Percentiles rank a stretch among this genome's conserved stretches.
Conservation (phyloP, 2,888 invertebrate genomes). For the Acronicta alni region DNA sequence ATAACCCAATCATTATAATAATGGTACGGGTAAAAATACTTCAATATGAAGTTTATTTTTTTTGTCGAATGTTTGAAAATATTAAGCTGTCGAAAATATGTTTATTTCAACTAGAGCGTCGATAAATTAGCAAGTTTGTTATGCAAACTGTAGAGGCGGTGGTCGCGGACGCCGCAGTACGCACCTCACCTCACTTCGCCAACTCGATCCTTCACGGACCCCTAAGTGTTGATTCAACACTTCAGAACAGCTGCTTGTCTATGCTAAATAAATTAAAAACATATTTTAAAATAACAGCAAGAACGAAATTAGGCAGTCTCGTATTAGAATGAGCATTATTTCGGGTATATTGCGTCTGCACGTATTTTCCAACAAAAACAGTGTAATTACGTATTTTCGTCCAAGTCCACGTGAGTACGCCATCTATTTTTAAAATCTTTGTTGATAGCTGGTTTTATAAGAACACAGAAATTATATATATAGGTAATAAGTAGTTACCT, state of each 20-base stretch:
- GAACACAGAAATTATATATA: conserved; percentile 9
- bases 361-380: conserved; percentile 3
- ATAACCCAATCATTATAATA: conserved; percentile 32
- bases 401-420: conserved; percentile 1
- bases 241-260: too few species aligned
- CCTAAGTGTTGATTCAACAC: neutral
- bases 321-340: conserved; percentile 20
- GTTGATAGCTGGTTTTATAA: conserved; percentile 18
- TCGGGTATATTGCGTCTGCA: conserved; percentile 16
- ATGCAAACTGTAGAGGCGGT: too few species aligned
- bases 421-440: conserved; percentile 29
- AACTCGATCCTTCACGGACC: too few species aligned
- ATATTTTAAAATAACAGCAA: conserved; percentile 21
- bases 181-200: too few species aligned
- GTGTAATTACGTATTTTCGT: conserved; percentile 11
- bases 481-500: conserved; percentile 42
- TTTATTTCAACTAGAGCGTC: too few species aligned
- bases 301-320: conserved; percentile 20
- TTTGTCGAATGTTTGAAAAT: too few species aligned
- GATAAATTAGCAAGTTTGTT: too few species aligned
- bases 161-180: too few species aligned
- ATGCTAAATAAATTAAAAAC: neutral
- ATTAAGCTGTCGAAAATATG: too few species aligned
- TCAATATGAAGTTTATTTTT: neutral
- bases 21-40: conserved; percentile 5